Evolutionary conservation across 1,140 invertebrate genomes (phyloP), one percentile per base, ranked within the genome.

Genomic region (Brachionus plicatilis): DNA sequence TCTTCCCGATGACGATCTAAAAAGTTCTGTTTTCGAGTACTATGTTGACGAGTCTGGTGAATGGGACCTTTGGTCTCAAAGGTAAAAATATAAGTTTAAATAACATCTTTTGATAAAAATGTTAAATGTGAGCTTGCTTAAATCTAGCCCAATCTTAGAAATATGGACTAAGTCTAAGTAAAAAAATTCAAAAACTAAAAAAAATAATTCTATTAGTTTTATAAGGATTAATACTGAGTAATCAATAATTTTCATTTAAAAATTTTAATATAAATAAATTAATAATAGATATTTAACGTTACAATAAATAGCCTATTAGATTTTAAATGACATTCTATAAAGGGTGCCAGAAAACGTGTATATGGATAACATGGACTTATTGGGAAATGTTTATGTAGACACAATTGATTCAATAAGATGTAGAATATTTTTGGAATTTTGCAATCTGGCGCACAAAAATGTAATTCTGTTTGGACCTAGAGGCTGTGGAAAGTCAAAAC

Each of bases 41-140:
- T 90, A 90, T 86, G 89, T 90, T 29, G 89, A 90, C 85, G 89
- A 90, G 79, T 88, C 88, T 29, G 89, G 89, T 68, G 89, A 90
- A 83, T 90, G 89, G 89, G 89, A 90, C 76, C 87, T 88, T 7
- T 90, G 89, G 89, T 86, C 87, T 4, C 88, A 88, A n/a, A 86
- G 86, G 88, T 88, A 78, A 37, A 27, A n/a, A 17, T 82, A 5
- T 68, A 6, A 27, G n/a, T 66, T 17, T 66, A 47, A 41, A 43
- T 83, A 11, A 60, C 45, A 47, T 3, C 2, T 14, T 47, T 47
- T 47, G 27, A 29, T 45, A 45, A 47, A 47, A 47, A n/a, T 47
- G 27, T 45, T 76, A 45, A 47, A 24, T 43, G 3, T 43, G 17
- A 68, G 2, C 9, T 72, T 72, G 68, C 68, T 72, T 72, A 72